Evolutionary conservation across 2,888 invertebrate species (phyloP).

Genomic region (Tetragnatha montana): DNA sequence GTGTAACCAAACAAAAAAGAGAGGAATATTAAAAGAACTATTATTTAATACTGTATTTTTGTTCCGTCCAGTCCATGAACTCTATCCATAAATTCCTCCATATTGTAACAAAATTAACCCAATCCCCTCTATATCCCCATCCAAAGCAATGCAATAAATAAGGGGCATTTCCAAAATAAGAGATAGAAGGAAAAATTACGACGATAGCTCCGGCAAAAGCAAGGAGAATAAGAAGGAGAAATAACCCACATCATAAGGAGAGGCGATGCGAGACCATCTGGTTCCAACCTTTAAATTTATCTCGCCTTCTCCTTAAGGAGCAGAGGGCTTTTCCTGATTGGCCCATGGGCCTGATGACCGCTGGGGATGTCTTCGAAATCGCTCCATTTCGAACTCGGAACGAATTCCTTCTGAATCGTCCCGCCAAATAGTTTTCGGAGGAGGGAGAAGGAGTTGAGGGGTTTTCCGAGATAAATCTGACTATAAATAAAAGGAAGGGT

Average conservation of each 20-base stretch:
- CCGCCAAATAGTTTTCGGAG: constrained; percentile 27
- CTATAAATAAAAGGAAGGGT: not conserved
- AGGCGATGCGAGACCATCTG: constrained; percentile 40
- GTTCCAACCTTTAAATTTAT: constrained; percentile 44
- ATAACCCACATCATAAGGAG: constrained; percentile 13
- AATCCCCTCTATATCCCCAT: too few species aligned
- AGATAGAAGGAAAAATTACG: constrained; percentile 16
- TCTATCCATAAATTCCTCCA: too few species aligned
- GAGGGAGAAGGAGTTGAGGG: not conserved
- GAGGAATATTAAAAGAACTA: too few species aligned
- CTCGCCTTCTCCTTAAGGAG: constrained; percentile 2
- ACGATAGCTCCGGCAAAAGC: not conserved
- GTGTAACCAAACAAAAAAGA: too few species aligned
- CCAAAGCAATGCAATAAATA: too few species aligned
- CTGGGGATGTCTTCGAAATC: constrained; percentile 26
- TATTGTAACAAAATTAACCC: too few species aligned
- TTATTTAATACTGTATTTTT: too few species aligned
- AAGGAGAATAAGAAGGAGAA: constrained; percentile 18
- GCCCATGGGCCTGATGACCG: constrained; percentile 48
- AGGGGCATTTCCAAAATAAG: not conserved
- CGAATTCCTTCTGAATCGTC: constrained; percentile 30
- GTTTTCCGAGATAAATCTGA: not conserved
- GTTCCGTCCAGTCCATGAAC: too few species aligned
- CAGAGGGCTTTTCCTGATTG: constrained; percentile 40
- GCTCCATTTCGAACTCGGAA: constrained; percentile 38